Conservation (phyloP, 2,888 invertebrate genomes). For the Aquatica leii region DNA sequence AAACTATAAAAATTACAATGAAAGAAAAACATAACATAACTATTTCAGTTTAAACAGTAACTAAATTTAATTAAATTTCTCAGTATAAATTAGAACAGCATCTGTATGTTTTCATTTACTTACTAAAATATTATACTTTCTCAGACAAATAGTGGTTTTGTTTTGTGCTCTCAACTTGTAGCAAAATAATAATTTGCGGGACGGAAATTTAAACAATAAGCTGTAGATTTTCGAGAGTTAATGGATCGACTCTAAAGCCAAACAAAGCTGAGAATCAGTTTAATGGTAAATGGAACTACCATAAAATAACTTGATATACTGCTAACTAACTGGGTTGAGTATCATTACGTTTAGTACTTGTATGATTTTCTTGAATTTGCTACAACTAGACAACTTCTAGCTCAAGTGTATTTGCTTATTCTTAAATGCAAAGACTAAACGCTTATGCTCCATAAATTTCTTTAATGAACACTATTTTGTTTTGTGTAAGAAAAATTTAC, state of each 20-base stretch:
- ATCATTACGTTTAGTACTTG: constrained; percentile 27
- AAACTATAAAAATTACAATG: too few relatives aligned
- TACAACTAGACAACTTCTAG: constrained; percentile 16
- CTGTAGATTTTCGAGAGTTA: constrained; percentile 24
- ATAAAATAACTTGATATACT: constrained; percentile 30
- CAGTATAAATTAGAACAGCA: background rate
- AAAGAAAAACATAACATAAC: too few relatives aligned
- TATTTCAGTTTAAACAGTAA: background rate
- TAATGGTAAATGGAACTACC: constrained; percentile 26
- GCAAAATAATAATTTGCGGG: constrained; percentile 1
- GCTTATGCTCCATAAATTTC: too few relatives aligned
- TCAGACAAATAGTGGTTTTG: background rate
- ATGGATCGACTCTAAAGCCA: constrained; percentile 26
- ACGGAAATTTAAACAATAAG: constrained; percentile 28
- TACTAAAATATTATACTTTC: background rate
- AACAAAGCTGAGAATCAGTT: constrained; percentile 26
- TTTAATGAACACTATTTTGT: too few relatives aligned
- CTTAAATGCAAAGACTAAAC: too few relatives aligned
- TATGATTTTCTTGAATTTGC: constrained; percentile 21
- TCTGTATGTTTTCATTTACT: background rate
- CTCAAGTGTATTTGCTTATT: too few relatives aligned
- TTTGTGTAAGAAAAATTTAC: too few relatives aligned
- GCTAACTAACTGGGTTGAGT: constrained; percentile 28
- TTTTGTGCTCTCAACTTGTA: constrained; percentile 2
- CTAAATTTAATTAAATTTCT: background rate